Evolutionary conservation across 35 echinoderm and acorn worm species (phyloP).

Genomic region (Holothuria glaberrima): DNA sequence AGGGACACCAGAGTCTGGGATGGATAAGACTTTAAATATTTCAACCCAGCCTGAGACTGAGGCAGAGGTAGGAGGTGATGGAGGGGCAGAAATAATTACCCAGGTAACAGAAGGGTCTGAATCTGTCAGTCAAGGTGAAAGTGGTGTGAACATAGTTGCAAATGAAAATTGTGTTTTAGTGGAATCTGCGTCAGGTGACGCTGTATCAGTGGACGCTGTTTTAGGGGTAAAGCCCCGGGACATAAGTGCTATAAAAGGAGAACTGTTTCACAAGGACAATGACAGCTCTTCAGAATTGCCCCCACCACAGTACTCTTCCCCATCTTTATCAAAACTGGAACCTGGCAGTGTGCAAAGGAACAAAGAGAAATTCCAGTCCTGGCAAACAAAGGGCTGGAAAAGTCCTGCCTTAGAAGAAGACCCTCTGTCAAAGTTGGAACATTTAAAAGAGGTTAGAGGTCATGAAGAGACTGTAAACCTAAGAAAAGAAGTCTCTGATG

Average conservation of each 20-base stretch:
- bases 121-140: too few species aligned
- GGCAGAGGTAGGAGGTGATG: not conserved
- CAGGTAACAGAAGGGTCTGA: too few species aligned
- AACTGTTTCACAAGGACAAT: not conserved
- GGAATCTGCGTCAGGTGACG: too few species aligned
- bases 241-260: conserved; percentile 20
- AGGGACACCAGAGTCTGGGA: not conserved
- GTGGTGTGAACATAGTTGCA: too few species aligned
- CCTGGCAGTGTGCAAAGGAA: conserved; percentile 32
- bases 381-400: conserved; percentile 58
- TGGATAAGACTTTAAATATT: not conserved
- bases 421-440: conserved; percentile 12
- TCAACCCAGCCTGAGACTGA: not conserved
- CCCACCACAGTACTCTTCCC: conserved; percentile 7
- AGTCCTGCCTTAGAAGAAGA: conserved; percentile 27
- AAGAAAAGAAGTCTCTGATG: not conserved
- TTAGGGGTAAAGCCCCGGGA: too few species aligned
- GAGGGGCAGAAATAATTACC: too few species aligned
- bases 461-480: not conserved
- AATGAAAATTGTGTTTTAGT: too few species aligned
- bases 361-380: conserved; percentile 58
- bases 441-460: not conserved
- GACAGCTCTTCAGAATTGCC: not conserved
- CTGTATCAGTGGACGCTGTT: too few species aligned
- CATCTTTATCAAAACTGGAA: conserved; percentile 28